phyloP scores from a whole-genome alignment of 2,797 vertebrate genomes.

The Danionella dracula region DNA sequence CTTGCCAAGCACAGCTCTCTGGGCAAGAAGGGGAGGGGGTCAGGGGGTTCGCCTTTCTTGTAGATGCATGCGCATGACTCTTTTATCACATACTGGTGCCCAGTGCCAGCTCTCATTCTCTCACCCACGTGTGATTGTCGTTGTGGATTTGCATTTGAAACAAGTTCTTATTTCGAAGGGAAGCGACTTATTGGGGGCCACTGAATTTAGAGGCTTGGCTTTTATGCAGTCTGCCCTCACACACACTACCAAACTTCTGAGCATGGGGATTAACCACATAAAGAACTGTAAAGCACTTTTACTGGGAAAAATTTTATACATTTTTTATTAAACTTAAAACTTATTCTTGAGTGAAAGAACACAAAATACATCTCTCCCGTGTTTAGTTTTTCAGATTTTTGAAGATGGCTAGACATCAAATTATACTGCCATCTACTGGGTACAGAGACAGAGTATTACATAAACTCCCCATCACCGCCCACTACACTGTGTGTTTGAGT shows the following conservation, averaged over 20 bases:
- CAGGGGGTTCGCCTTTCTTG: not conserved
- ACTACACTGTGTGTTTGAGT: conserved; percentile 39
- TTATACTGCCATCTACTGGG: conserved; percentile 75
- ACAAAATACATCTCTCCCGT: too few species aligned
- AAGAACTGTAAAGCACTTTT: not conserved
- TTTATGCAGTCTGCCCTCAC: not conserved
- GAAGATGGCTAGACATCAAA: conserved; percentile 46
- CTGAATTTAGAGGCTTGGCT: conserved; percentile 19
- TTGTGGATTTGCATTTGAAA: conserved; percentile 48
- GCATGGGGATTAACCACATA: not conserved
- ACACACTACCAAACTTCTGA: not conserved
- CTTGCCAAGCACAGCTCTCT: conserved; percentile 58
- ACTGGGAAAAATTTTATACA: not conserved
- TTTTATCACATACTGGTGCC: conserved; percentile 35
- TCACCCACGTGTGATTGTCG: conserved; percentile 43
- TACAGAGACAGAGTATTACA: conserved; percentile 62
- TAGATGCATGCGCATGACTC: conserved; percentile 26
- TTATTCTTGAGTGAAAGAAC: too few species aligned
- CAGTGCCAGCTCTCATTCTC: conserved; percentile 42
- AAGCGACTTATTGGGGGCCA: conserved; percentile 32
- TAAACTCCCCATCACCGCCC: conserved; percentile 61
- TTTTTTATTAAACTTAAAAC: too few species aligned
- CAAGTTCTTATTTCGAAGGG: conserved; percentile 27
- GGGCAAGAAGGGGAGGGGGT: conserved; percentile 48
- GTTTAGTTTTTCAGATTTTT: too few species aligned